Base-by-base conservation (phyloP, 2,797 vertebrate genomes). In the Telmatherina bonti region DNA sequence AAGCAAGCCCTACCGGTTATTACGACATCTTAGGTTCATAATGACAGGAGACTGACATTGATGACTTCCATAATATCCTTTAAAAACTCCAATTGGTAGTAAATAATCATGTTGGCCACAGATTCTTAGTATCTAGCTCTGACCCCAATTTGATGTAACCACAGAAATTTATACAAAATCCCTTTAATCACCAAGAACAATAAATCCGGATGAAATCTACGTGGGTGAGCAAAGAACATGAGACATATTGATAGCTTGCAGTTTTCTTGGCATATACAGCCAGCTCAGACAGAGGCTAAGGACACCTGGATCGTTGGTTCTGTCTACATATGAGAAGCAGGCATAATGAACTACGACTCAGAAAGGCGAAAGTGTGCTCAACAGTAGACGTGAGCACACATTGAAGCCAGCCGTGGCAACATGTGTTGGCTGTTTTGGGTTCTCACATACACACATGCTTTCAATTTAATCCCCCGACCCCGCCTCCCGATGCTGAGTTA, bases 401-500 rank as follows among this genome's bases (percentile, higher is more conserved):
- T 80, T 77, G 83, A 79, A 76, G 64, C 84, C 85, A 85, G 83
- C 63, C 70, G 45, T n/a, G 64, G 73, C 67, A 62, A 72, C 76
- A 74, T 75, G 69, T 85, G 81, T 78, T 71, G 75, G 76, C 66
- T 84, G 79, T 85, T 80, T 81, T 53, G 59, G 75, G 61, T 83
- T 85, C 84, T 86, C 84, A 85, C 87, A 88, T 73, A 63, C 85
- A 90, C 90, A 91, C 74, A 70, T 86, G 89, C 74, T 92, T 91
- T 84, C 76, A 45, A 91, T 92, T 70, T 53, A 62, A 73, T 26
- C 62, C 74, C 59, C 68, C 41, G 9, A 53, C 78, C 68, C 70
- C 24, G 20, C 76, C 67, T 67, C 70, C 51, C 62, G 75, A 86
- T 69, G 82, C 89, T 83, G 90, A 82, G 77, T 92, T 89, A 88